phyloP scores from a whole-genome alignment of 2,113 vertebrate genomes.

The Charadrius vociferus region DNA sequence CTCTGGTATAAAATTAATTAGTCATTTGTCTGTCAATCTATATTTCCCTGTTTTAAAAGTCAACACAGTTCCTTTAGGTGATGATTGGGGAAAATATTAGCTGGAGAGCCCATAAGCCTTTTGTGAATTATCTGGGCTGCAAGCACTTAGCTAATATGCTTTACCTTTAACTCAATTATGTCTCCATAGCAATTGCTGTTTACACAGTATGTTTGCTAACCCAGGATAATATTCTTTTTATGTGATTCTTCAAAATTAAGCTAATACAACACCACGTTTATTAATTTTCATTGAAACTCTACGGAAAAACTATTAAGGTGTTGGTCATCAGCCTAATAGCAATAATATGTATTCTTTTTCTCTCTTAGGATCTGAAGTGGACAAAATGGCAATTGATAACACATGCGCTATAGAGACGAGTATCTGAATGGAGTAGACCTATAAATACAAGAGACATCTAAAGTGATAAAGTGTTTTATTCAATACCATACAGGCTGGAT shows the following conservation, averaged over 20 bases:
- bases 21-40: not conserved
- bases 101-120: not conserved
- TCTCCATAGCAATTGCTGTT: not conserved
- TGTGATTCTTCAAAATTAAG: not conserved
- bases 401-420: not conserved
- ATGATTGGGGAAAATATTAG: not conserved
- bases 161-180: not conserved
- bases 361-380: not conserved
- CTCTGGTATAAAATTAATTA: not conserved
- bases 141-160: not conserved
- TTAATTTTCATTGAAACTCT: not conserved
- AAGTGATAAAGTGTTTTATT: not conserved
- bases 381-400: not conserved
- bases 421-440: not conserved
- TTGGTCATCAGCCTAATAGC: not conserved
- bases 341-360: not conserved
- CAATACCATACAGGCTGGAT: not conserved
- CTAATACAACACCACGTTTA: not conserved
- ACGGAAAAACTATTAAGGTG: not conserved
- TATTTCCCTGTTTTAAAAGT: not conserved
- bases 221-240: not conserved
- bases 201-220: not conserved
- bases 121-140: not conserved
- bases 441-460: not conserved
- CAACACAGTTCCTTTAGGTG: not conserved